A percentile compares a stretch with the other conserved stretches of the same genome.
Conservation (phyloP, 2,797 vertebrate species). For the Intellagama lesueurii region DNA sequence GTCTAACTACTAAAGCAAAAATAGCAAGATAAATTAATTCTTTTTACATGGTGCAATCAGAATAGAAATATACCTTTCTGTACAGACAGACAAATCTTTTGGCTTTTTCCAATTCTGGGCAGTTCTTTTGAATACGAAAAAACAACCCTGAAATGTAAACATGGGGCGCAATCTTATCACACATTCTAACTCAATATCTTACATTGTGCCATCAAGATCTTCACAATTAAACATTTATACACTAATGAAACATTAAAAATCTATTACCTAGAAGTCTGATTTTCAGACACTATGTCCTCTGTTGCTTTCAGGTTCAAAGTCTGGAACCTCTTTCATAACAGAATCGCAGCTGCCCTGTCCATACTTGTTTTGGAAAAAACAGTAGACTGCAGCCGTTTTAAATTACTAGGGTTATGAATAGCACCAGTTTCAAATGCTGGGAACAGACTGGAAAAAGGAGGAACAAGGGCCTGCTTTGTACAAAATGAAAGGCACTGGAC, state of each 20-base stretch:
- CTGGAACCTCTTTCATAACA: neutral
- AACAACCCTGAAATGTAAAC: neutral
- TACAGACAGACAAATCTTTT: neutral
- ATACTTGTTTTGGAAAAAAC: neutral
- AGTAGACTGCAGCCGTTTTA: neutral
- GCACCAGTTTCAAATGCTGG: neutral
- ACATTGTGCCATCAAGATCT: neutral
- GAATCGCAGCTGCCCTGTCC: neutral
- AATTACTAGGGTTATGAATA: neutral
- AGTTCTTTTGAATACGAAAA: neutral
- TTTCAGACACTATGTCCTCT: neutral
- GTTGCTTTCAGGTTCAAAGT: neutral
- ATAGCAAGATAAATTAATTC: neutral
- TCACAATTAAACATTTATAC: neutral
- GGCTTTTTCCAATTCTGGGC: neutral
- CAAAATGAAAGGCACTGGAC: neutral
- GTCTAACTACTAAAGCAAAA: conserved; percentile 20
- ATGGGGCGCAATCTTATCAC: neutral
- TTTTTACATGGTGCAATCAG: neutral
- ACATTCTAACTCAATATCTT: neutral
- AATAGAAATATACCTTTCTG: neutral
- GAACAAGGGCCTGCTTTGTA: conserved; percentile 4
- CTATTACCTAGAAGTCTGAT: neutral
- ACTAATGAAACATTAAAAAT: neutral
- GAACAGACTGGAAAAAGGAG: neutral